Evolutionary conservation across 1,140 invertebrate species (phyloP), one percentile per base, ranked within the genome.

Genomic region (Antheraea mylitta): DNA sequence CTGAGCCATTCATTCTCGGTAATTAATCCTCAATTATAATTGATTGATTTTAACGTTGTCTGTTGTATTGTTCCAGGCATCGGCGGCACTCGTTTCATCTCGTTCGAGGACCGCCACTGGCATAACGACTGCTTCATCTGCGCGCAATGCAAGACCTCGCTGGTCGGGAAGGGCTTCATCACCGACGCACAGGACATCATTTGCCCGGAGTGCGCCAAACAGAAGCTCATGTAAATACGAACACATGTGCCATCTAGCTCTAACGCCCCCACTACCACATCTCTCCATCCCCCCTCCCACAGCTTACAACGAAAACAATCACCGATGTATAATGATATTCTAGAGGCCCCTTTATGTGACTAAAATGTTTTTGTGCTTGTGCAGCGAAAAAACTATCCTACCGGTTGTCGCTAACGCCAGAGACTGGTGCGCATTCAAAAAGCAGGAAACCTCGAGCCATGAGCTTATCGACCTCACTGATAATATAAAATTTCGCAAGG

Each of bases 111-210:
- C 93, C 96, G 99, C 73, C 98, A 99, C 93, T 99, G 99, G 99
- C 99, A 99, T 94, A 99, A 99, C 92, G 98, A 99, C 92, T 99
- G 99, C 94, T 99, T 99, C 94, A 97, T 98, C 89, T 99, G 99
- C 93, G 97, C 98, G 80, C 96, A 96, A 75, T 99, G 99, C 94
- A 96, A 97, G 85, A 96, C 96, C 61, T 98, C 98, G 59, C 94
- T 99, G 79, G 99, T 99, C 22, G 99, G 99, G 70, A 97, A 98
- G 85, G 99, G 99, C 71, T 99, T 99, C 94, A 99, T 99, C 92
- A 99, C 98, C 81, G 99, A 99, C 88, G 97, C 94, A 7, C 91
- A 91, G 70, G 98, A 99, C 90, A 99, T 99, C 87, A 96, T 99
- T 81, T 99, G 99, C 93, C 98, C 99, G 3, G 98, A 99, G 86